Conservation (phyloP, 2,888 invertebrate genomes). For the Metalampra italica region DNA sequence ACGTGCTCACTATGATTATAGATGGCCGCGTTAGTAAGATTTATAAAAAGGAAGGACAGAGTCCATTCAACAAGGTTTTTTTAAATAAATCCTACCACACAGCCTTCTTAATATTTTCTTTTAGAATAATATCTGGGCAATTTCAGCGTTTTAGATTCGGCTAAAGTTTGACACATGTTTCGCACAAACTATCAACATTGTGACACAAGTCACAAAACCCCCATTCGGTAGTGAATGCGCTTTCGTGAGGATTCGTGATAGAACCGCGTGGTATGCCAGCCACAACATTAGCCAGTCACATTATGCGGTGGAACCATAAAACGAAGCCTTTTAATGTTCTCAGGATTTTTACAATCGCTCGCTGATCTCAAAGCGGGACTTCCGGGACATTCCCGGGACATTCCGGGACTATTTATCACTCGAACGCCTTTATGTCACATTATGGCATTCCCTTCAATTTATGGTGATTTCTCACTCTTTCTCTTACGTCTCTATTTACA, state of each 20-base stretch:
- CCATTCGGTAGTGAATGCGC: too few relatives aligned
- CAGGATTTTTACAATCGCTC: conserved; percentile 55
- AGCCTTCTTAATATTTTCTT: too few relatives aligned
- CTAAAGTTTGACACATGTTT: too few relatives aligned
- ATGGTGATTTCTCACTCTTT: conserved; percentile 43
- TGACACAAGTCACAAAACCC: too few relatives aligned
- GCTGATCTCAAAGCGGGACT: conserved; percentile 32
- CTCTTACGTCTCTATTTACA: conserved; percentile 15
- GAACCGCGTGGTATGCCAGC: not conserved
- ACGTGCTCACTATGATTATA: too few relatives aligned
- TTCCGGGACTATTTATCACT: conserved; percentile 49
- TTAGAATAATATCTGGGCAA: too few relatives aligned
- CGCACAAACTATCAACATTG: too few relatives aligned
- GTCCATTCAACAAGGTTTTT: too few relatives aligned
- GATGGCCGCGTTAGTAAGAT: too few relatives aligned
- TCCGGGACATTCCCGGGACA: conserved; percentile 20
- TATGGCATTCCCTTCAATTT: conserved; percentile 47
- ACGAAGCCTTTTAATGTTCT: conserved; percentile 53
- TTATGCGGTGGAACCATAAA: conserved; percentile 65
- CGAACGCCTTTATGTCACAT: conserved; percentile 48
- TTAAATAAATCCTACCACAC: too few relatives aligned
- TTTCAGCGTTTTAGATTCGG: too few relatives aligned
- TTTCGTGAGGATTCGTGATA: not conserved
- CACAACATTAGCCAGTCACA: conserved; percentile 18
- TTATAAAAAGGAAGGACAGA: too few relatives aligned